These are phyloP conservation scores for Psococerastis gibbosa DNA, from an alignment of 2,888 invertebrate species.

Conservation along the genomic window DNA sequence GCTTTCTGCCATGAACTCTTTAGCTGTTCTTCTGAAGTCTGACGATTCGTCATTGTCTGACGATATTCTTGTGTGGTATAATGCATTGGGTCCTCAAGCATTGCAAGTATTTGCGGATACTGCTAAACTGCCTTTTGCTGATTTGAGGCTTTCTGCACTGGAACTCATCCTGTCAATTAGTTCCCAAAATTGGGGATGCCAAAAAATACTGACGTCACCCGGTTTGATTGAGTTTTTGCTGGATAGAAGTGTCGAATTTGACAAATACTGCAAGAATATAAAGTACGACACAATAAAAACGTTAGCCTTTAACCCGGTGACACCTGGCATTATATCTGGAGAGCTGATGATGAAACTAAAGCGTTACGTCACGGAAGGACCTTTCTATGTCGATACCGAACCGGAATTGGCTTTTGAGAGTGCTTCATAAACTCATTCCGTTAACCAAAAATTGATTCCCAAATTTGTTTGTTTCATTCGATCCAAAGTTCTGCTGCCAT, in stretches of 20 bases:
- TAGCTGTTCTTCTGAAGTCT: background rate
- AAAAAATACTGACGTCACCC: constrained; percentile 43
- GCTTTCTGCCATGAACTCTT: background rate
- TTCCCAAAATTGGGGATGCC: constrained; percentile 58
- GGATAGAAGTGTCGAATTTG: constrained; percentile 46
- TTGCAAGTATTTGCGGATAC: constrained; percentile 39
- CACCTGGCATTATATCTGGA: constrained; percentile 37
- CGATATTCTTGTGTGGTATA: constrained; percentile 37
- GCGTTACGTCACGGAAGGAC: constrained; percentile 54
- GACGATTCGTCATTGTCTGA: background rate
- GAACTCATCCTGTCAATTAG: constrained; percentile 47
- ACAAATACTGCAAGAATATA: constrained; percentile 49
- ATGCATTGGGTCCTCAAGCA: constrained; percentile 31
- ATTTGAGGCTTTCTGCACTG: constrained; percentile 48
- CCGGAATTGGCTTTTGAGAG: constrained; percentile 60
- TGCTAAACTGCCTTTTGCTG: constrained; percentile 54
- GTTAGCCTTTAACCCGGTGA: constrained; percentile 28
- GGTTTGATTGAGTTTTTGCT: constrained; percentile 64
- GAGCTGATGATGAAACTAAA: constrained; percentile 38
- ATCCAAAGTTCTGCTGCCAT: no score
- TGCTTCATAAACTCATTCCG: no score
- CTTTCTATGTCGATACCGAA: constrained; percentile 46
- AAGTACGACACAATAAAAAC: constrained; percentile 53
- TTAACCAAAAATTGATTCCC: no score
- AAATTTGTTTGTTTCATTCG: no score